phyloP scores from a whole-genome alignment of 2,888 invertebrate species.

The Autographa gamma region DNA sequence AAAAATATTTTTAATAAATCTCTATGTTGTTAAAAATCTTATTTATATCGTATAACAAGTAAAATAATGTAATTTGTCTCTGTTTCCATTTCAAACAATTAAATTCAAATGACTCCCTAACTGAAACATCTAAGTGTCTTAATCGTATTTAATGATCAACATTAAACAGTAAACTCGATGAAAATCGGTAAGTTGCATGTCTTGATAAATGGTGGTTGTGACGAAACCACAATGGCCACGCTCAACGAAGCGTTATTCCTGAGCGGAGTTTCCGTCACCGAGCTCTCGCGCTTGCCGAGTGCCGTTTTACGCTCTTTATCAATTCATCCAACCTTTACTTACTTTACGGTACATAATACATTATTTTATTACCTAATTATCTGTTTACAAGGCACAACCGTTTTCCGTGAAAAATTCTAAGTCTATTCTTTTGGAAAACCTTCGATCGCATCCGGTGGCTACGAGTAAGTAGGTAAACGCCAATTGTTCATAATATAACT shows the following conservation, averaged over 20 bases:
- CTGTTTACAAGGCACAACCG: constrained; percentile 23
- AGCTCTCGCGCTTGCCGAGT: constrained; percentile 35
- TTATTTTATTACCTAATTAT: constrained; percentile 62
- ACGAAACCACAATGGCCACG: constrained; percentile 44
- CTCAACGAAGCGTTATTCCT: constrained; percentile 57
- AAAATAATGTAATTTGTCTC: no score
- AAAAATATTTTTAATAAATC: no score
- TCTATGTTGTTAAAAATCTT: no score
- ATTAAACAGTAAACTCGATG: constrained; percentile 39
- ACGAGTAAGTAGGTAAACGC: constrained; percentile 1
- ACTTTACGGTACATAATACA: constrained; percentile 51
- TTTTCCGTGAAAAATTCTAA: constrained; percentile 47
- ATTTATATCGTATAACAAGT: no score
- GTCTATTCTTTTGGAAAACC: constrained; percentile 45
- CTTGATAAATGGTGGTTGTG: constrained; percentile 48
- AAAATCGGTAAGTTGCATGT: constrained; percentile 47
- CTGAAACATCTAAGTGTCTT: constrained; percentile 25
- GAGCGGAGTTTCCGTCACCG: constrained; percentile 51
- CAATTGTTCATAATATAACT: constrained; percentile 6
- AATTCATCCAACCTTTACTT: constrained; percentile 47
- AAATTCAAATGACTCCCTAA: neutral
- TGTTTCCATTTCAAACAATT: neutral
- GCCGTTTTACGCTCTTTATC: constrained; percentile 34
- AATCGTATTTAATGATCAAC: constrained; percentile 22
- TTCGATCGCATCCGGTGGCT: constrained; percentile 48